Evolutionary conservation across 2,888 invertebrate genomes (phyloP), one percentile per base, ranked within the genome.

Genomic region (Leucophenga maculata): DNA sequence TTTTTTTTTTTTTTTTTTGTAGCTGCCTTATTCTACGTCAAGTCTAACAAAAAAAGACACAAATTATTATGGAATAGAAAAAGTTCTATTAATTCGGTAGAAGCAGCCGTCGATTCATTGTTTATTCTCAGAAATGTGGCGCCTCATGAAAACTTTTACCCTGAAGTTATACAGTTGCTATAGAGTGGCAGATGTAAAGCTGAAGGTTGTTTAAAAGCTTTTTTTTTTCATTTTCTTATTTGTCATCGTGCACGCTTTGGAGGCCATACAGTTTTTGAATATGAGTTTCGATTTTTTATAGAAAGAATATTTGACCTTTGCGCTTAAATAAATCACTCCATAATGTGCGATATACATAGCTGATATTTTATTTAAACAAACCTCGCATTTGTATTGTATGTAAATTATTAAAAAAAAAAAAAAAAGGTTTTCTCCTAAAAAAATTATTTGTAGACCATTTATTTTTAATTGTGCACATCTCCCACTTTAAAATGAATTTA

Each of bases 121-220:
- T 60, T 44, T 39, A 16, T 60, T 60, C 60, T 44, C 13, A 60
- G 44, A 60, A 60, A 39, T 39, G n/a, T 60, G 44, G 18, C 44
- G 60, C 44, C 44, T 39, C 55, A 22, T 26, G 26, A 55, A 55
- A 22, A 55, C 6, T 22, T 50, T 14, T 50, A 16, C 50, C 50
- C 50, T 50, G 50, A 50, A 50, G 50, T 50, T n/a, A 50, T 6
- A n/a, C n/a, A 18, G 50, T 50, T 50, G 50, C 50, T 50, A 1
- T n/a, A 18, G 18, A 50, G 50, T 8, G 6, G 18, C n/a, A 50
- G 6, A 50, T 50, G 16, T 18, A 1, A 13, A 39, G 6, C 39
- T 39, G 11, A 8, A 11, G 8, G 39, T 39, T 11, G 39, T 26
- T 4, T 26, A 26, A 26, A 26, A 26, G 26, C 26, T 26, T 26